Conservation (phyloP, 2,113 vertebrate species). For the Cephalopterus ornatus region DNA sequence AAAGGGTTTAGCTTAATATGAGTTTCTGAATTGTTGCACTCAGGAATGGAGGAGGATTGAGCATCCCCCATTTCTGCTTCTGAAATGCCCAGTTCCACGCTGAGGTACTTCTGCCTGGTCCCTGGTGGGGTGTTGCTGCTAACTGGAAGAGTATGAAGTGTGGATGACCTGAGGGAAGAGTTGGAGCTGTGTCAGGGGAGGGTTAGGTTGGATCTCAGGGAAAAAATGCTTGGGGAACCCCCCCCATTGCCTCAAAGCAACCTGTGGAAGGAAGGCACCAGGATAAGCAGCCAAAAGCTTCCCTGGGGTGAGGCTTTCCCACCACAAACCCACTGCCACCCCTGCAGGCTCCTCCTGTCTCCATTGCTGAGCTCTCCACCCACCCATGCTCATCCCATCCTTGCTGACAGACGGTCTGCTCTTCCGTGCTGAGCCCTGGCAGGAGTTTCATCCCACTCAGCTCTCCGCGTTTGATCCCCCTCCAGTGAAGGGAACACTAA, state of each 20-base stretch:
- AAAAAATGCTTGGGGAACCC: no score
- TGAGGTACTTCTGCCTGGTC: no score
- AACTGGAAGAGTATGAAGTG: no score
- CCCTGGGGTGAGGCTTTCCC: background rate
- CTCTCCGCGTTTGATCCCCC: background rate
- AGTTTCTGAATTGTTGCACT: no score
- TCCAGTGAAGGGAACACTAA: background rate
- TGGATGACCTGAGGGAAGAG: no score
- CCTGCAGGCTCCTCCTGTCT: background rate
- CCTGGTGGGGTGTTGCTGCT: no score
- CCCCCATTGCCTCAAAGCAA: background rate
- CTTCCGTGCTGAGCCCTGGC: background rate
- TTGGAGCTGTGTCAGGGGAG: no score
- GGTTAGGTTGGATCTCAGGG: no score
- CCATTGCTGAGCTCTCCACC: background rate
- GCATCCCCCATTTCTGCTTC: no score
- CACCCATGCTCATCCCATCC: background rate
- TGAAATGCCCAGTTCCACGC: no score
- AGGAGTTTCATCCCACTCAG: constrained; percentile 2
- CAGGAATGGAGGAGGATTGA: no score
- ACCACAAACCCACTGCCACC: background rate
- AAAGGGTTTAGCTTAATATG: no score
- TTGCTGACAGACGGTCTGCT: background rate
- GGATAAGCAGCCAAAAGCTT: background rate
- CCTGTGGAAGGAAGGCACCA: background rate